phyloP scores from a whole-genome alignment of 92 coral and sea anemone species.

The Palythoa heliodiscus region DNA sequence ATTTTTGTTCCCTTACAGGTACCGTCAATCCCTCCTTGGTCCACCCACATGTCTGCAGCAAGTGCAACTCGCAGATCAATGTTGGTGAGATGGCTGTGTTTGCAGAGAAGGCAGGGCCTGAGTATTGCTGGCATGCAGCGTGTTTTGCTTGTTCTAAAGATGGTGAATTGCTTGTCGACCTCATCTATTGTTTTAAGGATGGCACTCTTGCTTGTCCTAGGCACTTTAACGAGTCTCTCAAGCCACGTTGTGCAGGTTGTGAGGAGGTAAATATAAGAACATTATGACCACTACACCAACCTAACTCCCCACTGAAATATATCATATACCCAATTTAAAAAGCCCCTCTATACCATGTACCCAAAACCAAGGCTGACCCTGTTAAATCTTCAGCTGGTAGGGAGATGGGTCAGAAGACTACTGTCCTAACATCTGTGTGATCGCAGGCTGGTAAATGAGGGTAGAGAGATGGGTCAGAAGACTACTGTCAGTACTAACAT shows the following conservation, averaged over 20 bases:
- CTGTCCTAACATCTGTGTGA: no score
- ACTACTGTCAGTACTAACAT: no score
- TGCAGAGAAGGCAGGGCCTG: conserved; percentile 84
- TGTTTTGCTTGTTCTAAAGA: conserved; percentile 86
- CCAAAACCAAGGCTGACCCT: no score
- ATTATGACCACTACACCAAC: background rate
- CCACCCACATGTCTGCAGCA: conserved; percentile 61
- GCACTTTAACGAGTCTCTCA: conserved; percentile 82
- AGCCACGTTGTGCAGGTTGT: conserved; percentile 98
- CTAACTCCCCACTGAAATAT: no score
- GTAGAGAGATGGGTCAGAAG: no score
- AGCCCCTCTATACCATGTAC: no score
- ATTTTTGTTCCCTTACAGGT: conserved; percentile 49
- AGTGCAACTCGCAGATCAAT: conserved; percentile 65
- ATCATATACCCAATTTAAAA: no score
- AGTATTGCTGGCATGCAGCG: conserved; percentile 80
- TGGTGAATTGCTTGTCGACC: conserved; percentile 79
- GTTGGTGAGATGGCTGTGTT: conserved; percentile 92
- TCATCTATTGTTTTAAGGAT: conserved; percentile 77
- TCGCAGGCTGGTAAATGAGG: no score
- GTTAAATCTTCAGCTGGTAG: no score
- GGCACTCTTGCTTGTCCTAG: conserved; percentile 76
- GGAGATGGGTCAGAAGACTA: no score
- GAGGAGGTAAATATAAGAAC: conserved; percentile 73
- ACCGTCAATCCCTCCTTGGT: conserved; percentile 64